Evolutionary conservation across 1,140 invertebrate species (phyloP).

Genomic region (Neelides sp.): DNA sequence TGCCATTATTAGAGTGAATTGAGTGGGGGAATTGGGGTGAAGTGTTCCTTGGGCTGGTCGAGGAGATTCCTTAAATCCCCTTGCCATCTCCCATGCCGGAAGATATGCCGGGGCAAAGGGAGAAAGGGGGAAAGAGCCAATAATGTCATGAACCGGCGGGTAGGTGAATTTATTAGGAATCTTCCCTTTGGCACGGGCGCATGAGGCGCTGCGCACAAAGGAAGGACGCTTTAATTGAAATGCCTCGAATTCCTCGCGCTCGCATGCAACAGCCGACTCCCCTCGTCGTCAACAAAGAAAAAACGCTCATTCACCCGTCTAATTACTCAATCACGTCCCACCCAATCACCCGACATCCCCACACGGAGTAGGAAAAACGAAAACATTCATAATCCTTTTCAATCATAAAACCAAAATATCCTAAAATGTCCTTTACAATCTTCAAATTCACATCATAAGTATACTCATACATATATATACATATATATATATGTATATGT

Average conservation of each 20-base stretch:
- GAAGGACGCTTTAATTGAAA: conserved; percentile 27
- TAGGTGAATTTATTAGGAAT: conserved; percentile 27
- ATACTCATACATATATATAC: too few relatives aligned
- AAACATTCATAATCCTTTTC: background rate
- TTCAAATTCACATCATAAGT: background rate
- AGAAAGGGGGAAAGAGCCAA: too few relatives aligned
- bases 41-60: too few relatives aligned
- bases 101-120: too few relatives aligned
- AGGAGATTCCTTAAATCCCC: too few relatives aligned
- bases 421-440: background rate
- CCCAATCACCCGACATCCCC: background rate
- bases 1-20: too few relatives aligned
- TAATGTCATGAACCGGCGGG: conserved; percentile 28
- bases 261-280: conserved; percentile 14
- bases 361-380: too few relatives aligned
- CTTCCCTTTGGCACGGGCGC: conserved; percentile 22
- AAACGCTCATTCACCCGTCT: background rate
- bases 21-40: too few relatives aligned
- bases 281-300: background rate
- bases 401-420: background rate
- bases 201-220: conserved; percentile 24
- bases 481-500: too few relatives aligned
- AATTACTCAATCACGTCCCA: background rate
- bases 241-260: conserved; percentile 20
- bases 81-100: too few relatives aligned